Percentiles rank a stretch among this genome's conserved stretches.
These are phyloP conservation scores for Phocoena sinus DNA, from an alignment of 2,113 vertebrate genomes.

Conservation along the genomic window DNA sequence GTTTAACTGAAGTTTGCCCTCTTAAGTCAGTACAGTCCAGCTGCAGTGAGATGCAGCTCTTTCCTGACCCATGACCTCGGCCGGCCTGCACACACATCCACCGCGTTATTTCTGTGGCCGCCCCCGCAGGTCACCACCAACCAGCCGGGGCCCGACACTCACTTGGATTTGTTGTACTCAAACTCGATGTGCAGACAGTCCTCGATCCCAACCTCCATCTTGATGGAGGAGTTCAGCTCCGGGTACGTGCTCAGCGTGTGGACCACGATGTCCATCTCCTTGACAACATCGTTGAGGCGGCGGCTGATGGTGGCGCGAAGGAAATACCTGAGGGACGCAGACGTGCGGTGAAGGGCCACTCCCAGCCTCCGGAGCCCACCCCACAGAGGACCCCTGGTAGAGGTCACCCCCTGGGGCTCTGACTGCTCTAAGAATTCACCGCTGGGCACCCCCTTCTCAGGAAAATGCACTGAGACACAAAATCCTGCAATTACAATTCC, in stretches of 20 bases:
- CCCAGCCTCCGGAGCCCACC: not conserved
- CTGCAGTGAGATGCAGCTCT: not conserved
- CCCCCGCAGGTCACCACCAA: accelerated
- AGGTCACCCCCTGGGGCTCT: not conserved
- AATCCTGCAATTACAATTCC: not conserved
- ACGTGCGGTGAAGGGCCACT: not conserved
- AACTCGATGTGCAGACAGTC: slow-evolving; percentile 99
- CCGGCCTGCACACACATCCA: not conserved
- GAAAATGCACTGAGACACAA: not conserved
- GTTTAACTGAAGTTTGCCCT: not conserved
- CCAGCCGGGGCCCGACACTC: slow-evolving; percentile 65
- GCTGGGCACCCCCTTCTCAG: not conserved
- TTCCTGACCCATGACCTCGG: not conserved
- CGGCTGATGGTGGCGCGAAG: slow-evolving; percentile 95
- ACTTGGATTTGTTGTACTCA: slow-evolving; percentile 99
- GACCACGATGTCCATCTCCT: slow-evolving; percentile 98
- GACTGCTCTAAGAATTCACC: not conserved
- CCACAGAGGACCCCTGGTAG: not conserved
- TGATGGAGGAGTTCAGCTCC: slow-evolving; percentile 97
- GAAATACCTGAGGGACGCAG: slow-evolving; percentile 88
- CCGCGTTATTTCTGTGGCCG: not conserved
- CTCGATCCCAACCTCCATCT: slow-evolving; percentile 99
- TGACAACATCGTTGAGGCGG: slow-evolving; percentile 93
- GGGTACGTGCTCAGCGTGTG: slow-evolving; percentile 96
- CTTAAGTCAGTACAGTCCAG: not conserved